phyloP scores from a whole-genome alignment of 2,888 invertebrate species.

The Ligdia adustata region DNA sequence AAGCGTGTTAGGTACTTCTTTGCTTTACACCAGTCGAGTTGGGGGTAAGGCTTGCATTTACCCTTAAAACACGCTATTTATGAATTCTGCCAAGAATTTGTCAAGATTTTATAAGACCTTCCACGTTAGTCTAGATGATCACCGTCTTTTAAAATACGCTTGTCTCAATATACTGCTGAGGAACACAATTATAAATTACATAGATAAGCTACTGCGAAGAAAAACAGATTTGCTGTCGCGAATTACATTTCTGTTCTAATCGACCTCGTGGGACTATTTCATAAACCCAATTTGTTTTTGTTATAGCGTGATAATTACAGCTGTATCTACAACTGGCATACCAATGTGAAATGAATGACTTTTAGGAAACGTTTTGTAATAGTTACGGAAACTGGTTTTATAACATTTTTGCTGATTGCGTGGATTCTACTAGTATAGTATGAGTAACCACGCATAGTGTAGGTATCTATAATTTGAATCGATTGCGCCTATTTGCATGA shows the following conservation, averaged over 20 bases:
- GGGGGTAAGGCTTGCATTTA: too few species aligned
- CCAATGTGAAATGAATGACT: constrained; percentile 35
- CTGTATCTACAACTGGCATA: constrained; percentile 9
- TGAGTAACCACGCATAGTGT: background rate
- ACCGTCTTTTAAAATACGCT: too few species aligned
- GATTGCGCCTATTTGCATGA: constrained; percentile 19
- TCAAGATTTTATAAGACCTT: too few species aligned
- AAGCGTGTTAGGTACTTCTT: too few species aligned
- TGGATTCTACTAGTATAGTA: background rate
- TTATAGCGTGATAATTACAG: constrained; percentile 34
- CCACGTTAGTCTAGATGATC: too few species aligned
- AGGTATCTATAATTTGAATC: background rate
- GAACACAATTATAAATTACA: too few species aligned
- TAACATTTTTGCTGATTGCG: constrained; percentile 18
- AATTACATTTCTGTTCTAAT: constrained; percentile 8
- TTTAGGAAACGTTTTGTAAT: constrained; percentile 32
- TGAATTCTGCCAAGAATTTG: too few species aligned
- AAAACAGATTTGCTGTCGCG: constrained; percentile 7
- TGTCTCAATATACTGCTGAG: too few species aligned
- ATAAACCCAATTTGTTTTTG: constrained; percentile 35
- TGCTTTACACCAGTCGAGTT: too few species aligned
- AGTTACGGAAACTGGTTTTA: constrained; percentile 21
- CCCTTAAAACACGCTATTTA: too few species aligned
- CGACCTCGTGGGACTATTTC: constrained; percentile 52
- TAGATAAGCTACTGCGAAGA: background rate